These are phyloP conservation scores for Philantomba maxwellii DNA, from an alignment of 2,113 vertebrate species.

Conservation along the genomic window DNA sequence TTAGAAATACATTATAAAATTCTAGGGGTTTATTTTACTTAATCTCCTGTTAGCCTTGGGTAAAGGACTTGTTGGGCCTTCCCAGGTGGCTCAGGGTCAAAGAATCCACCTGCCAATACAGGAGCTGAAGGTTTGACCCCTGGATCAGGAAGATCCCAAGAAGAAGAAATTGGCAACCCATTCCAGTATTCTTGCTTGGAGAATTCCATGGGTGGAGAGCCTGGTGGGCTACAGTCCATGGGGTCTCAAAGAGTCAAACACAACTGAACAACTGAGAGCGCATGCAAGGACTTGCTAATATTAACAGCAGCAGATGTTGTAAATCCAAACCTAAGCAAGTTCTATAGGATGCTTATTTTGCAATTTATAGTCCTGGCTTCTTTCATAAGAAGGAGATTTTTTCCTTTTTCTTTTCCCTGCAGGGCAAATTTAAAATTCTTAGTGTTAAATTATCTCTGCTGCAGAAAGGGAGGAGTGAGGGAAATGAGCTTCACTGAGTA, in stretches of 20 bases:
- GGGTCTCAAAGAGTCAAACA: neutral
- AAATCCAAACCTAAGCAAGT: neutral
- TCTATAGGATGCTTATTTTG: neutral
- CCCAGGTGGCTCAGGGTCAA: neutral
- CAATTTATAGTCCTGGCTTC: neutral
- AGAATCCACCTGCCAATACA: neutral
- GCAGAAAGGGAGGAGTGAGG: neutral
- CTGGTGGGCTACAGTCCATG: neutral
- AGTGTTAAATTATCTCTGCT: neutral
- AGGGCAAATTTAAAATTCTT: neutral
- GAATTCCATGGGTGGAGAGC: neutral
- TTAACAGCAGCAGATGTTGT: neutral
- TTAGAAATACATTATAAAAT: neutral
- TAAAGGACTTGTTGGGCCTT: neutral
- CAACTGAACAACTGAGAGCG: neutral
- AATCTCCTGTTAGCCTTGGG: neutral
- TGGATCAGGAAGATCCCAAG: neutral
- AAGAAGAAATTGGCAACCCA: neutral
- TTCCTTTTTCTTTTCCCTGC: neutral
- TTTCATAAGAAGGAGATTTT: neutral
- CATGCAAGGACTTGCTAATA: neutral
- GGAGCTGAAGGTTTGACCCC: neutral
- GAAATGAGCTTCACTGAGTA: conserved; percentile 20
- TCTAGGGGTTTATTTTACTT: neutral
- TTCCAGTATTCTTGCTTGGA: neutral